Percentiles rank a stretch among this genome's conserved stretches.
Evolutionary conservation across 2,888 invertebrate species (phyloP).

Genomic region (Blomia tropicalis): DNA sequence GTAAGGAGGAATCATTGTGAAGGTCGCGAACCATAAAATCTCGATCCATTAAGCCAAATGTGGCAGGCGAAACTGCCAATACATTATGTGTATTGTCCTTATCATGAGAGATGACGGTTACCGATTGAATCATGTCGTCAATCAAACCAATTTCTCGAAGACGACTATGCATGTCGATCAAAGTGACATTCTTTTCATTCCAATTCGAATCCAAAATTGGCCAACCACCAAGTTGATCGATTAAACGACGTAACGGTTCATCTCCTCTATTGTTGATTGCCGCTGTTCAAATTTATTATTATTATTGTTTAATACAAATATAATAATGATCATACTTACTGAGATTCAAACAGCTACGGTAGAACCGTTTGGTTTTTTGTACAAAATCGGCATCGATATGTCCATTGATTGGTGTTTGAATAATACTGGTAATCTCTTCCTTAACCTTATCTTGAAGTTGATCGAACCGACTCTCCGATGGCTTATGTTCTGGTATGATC

Average conservation of each 20-base stretch:
- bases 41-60: constrained; percentile 56
- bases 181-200: constrained; percentile 7
- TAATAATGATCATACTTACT: constrained; percentile 31
- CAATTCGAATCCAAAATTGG: constrained; percentile 18
- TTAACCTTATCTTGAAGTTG: constrained; percentile 20
- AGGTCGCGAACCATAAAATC: constrained; percentile 48
- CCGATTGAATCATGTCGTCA: constrained; percentile 6
- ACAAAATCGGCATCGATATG: constrained; percentile 32
- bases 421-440: constrained; percentile 19
- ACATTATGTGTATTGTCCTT: constrained; percentile 9
- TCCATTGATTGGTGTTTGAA: constrained; percentile 32
- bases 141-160: constrained; percentile 15
- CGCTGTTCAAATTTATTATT: constrained; percentile 16
- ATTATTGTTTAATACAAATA: neutral
- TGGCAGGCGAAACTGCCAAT: constrained; percentile 45
- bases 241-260: constrained; percentile 6
- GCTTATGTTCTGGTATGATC: constrained; percentile 19
- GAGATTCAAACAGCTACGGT: constrained; percentile 35
- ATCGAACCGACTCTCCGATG: constrained; percentile 16
- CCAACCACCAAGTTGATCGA: constrained; percentile 20
- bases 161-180: constrained; percentile 15
- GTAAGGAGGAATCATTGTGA: constrained; percentile 56
- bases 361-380: constrained; percentile 34
- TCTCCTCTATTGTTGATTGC: constrained; percentile 12
- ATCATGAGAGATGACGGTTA: constrained; percentile 11